Conservation (phyloP, 2,888 invertebrate genomes). For the Dicranocentrus wangi region DNA sequence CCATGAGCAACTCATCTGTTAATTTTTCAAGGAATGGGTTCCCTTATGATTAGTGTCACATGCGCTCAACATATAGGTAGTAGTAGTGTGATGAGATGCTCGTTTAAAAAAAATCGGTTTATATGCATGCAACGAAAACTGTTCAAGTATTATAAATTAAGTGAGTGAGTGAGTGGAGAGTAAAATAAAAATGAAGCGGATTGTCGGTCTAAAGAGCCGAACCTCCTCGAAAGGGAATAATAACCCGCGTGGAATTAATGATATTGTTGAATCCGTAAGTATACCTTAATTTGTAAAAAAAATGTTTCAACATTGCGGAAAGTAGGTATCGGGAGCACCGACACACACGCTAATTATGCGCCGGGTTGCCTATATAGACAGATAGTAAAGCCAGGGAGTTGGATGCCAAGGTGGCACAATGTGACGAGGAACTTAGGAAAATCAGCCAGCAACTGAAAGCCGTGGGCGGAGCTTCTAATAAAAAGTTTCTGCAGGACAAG, state of each 20-base stretch:
- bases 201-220: conserved; percentile 57
- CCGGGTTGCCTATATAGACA: no score
- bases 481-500: conserved; percentile 95
- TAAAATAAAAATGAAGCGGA: conserved; percentile 56
- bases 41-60: no score
- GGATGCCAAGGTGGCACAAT: conserved; percentile 92
- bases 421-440: conserved; percentile 93
- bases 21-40: conserved; percentile 23
- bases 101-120: no score
- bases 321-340: no score
- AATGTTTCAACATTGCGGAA: no score
- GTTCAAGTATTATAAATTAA: no score
- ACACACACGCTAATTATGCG: no score
- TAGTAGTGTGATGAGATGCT: neutral
- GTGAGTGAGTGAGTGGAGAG: neutral
- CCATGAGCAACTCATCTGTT: conserved; percentile 43
- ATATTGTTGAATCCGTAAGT: conserved; percentile 51
- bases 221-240: neutral
- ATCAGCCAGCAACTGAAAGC: conserved; percentile 98
- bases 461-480: conserved; percentile 94
- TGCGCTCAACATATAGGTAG: conserved; percentile 6
- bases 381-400: conserved; percentile 91
- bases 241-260: conserved; percentile 28
- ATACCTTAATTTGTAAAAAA: neutral
- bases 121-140: neutral